These are phyloP conservation scores for Mionectes macconnelli DNA, from an alignment of 2,113 vertebrate species.

Conservation along the genomic window DNA sequence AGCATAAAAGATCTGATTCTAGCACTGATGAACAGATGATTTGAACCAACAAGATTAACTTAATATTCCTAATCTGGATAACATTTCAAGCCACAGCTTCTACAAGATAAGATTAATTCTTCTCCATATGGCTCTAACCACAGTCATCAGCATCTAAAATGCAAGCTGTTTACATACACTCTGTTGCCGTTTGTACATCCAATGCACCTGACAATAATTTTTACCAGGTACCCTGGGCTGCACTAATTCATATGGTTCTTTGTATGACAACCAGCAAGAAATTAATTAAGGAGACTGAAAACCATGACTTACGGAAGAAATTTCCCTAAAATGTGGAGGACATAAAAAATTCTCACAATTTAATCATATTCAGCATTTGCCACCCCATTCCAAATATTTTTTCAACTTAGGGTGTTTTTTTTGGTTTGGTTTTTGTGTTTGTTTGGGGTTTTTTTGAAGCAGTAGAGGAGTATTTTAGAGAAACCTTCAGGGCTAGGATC, in stretches of 20 bases:
- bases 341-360: background rate
- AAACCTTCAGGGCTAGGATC: background rate
- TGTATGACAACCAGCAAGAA: background rate
- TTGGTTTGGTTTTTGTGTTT: background rate
- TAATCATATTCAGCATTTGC: background rate
- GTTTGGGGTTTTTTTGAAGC: background rate
- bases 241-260: background rate
- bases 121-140: background rate
- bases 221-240: background rate
- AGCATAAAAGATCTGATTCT: background rate
- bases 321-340: background rate
- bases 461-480: background rate
- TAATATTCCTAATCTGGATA: background rate
- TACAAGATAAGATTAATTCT: background rate
- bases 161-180: background rate
- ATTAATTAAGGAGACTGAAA: background rate
- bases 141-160: background rate
- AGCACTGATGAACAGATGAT: background rate
- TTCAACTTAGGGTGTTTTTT: fast-evolving
- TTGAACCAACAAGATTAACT: background rate
- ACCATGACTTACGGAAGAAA: background rate
- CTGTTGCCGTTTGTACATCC: background rate
- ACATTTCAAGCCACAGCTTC: background rate
- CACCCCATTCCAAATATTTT: background rate
- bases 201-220: background rate